phyloP scores from a whole-genome alignment of 2,888 invertebrate genomes.

The Salpingus planirostris region DNA sequence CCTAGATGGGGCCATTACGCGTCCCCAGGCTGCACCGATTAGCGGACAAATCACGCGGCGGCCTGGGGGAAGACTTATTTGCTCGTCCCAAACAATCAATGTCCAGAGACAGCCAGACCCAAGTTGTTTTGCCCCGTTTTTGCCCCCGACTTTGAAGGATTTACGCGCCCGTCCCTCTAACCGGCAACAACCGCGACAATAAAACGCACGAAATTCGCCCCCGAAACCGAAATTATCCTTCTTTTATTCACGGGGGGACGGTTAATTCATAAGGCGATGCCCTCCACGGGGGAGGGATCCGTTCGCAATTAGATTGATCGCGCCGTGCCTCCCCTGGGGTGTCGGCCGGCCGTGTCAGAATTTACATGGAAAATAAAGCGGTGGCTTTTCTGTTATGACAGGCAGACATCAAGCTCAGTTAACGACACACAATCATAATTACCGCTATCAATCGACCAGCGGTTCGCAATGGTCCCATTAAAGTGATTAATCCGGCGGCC shows the following conservation, averaged over 20 bases:
- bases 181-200: too few species aligned
- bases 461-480: constrained; percentile 36
- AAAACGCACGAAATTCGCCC: too few species aligned
- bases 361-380: constrained; percentile 26
- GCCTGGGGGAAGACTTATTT: constrained; percentile 38
- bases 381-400: constrained; percentile 30
- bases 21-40: too few species aligned
- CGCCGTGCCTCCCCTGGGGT: constrained; percentile 6
- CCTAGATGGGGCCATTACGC: too few species aligned
- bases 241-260: too few species aligned
- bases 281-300: too few species aligned
- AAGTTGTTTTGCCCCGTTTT: constrained; percentile 24
- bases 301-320: too few species aligned
- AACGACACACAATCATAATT: constrained; percentile 38
- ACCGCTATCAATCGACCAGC: constrained; percentile 35
- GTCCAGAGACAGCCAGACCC: constrained; percentile 29
- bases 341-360: constrained; percentile 18
- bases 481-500: constrained; percentile 39
- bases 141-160: constrained; percentile 35
- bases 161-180: constrained; percentile 35
- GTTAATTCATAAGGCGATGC: too few species aligned
- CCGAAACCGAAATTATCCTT: too few species aligned
- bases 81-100: constrained; percentile 40
- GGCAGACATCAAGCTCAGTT: constrained; percentile 32
- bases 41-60: constrained; percentile 41